Evolutionary conservation across 2,113 vertebrate species (phyloP), one percentile per base, ranked within the genome.

Genomic region (Corythaixoides concolor): DNA sequence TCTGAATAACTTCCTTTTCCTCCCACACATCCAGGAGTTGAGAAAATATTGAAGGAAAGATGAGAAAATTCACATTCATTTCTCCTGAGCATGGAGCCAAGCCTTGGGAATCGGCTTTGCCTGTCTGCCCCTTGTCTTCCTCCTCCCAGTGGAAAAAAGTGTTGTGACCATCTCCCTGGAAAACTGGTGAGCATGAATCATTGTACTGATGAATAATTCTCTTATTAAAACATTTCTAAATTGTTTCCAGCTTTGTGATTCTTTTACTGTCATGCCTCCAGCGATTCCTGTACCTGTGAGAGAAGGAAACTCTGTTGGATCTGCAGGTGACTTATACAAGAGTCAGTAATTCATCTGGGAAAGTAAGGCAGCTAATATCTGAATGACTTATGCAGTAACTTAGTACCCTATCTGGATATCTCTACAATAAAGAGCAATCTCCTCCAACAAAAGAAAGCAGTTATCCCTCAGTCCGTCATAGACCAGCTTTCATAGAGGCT

Each of bases 1-100:
- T 88, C 77, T 97, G 96, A 97, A 96, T 91, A 92, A 95, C 92
- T 97, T 97, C 94, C 95, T 93, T 80, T 95, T 96, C 95, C 96
- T 97, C 92, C 94, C 92, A 97, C 97, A 79, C 96, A 88, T 45
- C 49, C 89, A 87, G 58, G 32, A 95, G 94, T 74, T 92, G 94
- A 92, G 89, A 93, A 97, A 97, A 94, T 90, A 85, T 23, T 88
- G 83, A 83, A 93, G 64, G 53, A 73, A 95, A 95, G 76, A 93
- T 81, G 90, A 87, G 84, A 97, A 90, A 96, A 93, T 92, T 85
- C 70, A 53, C 21, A 94, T 88, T 70, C 37, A 75, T 79, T 95
- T 79, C 80, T 72, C 35, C 27, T 37, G 45, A 92, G 60, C 0
- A 2, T n/a, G 39, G 49, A 96, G 95, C 84, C 96, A 95, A 95